Conservation (phyloP, 2,888 invertebrate species). For the Synanthedon tipuliformis region DNA sequence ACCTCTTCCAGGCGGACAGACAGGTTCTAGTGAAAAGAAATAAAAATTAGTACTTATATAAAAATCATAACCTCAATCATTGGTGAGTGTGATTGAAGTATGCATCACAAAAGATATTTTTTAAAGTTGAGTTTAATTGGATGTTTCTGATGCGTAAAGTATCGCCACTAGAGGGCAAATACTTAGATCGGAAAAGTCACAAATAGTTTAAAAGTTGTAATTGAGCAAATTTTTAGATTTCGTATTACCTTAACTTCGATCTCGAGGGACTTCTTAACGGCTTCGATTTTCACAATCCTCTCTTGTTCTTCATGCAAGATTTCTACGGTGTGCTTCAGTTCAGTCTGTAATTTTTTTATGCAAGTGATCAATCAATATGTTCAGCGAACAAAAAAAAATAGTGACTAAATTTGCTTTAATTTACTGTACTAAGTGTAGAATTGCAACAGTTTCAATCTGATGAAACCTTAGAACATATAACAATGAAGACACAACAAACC, state of each 20-base stretch:
- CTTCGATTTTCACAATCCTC: slow-evolving; percentile 96
- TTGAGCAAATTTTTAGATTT: no score
- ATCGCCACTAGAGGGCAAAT: no score
- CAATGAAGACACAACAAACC: slow-evolving; percentile 30
- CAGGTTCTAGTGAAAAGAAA: slow-evolving; percentile 72
- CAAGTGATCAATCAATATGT: no score
- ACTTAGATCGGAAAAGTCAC: no score
- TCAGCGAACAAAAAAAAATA: not conserved
- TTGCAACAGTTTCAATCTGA: no score
- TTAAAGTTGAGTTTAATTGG: no score
- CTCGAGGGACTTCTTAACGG: slow-evolving; percentile 97
- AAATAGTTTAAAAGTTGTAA: no score
- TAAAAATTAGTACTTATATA: not conserved
- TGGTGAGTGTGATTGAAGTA: not conserved
- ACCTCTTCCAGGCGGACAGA: slow-evolving; percentile 95
- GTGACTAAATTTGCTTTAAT: not conserved
- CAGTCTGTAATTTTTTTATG: slow-evolving; percentile 68
- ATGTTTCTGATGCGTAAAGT: no score
- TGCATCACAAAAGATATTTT: not conserved
- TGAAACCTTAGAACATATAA: no score
- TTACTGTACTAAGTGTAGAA: not conserved
- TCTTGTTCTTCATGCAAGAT: slow-evolving; percentile 96
- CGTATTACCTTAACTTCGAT: slow-evolving; percentile 87
- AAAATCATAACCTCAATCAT: not conserved
- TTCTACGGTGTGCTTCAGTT: slow-evolving; percentile 94